Evolutionary conservation across 2,113 vertebrate species (phyloP).

Genomic region (Hemicordylus capensis): DNA sequence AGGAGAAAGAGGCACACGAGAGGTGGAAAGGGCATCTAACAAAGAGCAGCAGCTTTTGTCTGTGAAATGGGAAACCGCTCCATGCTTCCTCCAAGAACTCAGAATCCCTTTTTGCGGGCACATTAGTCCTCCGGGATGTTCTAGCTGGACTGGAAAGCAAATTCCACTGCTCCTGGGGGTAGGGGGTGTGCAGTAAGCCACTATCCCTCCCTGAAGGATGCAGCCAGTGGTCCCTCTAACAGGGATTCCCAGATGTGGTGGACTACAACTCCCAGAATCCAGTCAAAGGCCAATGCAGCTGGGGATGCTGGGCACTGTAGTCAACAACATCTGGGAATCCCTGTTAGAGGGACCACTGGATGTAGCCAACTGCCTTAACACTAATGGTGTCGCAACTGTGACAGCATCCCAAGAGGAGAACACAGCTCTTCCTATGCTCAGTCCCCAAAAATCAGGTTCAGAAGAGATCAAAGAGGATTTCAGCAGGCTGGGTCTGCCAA

Average conservation of each 20-base stretch:
- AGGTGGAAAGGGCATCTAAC: neutral
- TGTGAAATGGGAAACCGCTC: neutral
- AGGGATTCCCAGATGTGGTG: too few relatives aligned
- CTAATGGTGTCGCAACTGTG: too few relatives aligned
- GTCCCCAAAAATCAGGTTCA: conserved; percentile 25
- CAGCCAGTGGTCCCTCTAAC: too few relatives aligned
- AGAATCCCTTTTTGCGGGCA: neutral
- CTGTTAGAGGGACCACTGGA: too few relatives aligned
- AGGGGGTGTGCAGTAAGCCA: neutral
- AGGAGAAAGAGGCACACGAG: neutral
- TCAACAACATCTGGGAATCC: too few relatives aligned
- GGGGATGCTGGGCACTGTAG: too few relatives aligned
- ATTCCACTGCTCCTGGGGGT: neutral
- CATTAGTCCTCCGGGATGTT: neutral
- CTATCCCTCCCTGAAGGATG: rapidly evolving
- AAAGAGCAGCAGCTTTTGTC: neutral
- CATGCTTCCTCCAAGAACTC: neutral
- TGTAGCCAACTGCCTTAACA: too few relatives aligned
- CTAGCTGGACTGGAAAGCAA: neutral
- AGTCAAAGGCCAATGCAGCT: too few relatives aligned
- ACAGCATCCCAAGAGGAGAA: conserved; percentile 33
- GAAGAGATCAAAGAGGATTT: conserved; percentile 50
- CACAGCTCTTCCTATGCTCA: conserved; percentile 48
- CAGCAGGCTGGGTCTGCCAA: neutral
- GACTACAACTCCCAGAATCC: too few relatives aligned